These are phyloP conservation scores for Ramphastos sulfuratus DNA, from an alignment of 2,113 vertebrate species.

Conservation along the genomic window DNA sequence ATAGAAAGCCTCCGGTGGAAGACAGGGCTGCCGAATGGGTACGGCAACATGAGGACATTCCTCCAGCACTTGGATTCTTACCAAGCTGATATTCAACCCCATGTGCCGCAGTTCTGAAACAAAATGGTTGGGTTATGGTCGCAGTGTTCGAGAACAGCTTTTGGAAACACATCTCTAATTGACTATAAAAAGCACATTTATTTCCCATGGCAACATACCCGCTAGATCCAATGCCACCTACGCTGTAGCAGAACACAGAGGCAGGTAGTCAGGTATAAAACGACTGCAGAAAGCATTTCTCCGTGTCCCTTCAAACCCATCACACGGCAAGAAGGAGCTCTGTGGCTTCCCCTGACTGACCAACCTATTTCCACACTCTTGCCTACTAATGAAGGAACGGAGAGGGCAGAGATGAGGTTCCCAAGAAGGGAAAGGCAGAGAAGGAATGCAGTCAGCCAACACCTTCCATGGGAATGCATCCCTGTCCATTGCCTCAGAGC, in stretches of 20 bases:
- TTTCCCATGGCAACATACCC: background rate
- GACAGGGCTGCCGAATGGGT: slow-evolving; percentile 4
- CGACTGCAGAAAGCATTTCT: background rate
- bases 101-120: background rate
- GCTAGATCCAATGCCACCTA: background rate
- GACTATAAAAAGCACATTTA: background rate
- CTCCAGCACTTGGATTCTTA: background rate
- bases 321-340: background rate
- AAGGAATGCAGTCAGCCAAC: background rate
- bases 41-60: slow-evolving; percentile 56
- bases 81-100: background rate
- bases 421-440: background rate
- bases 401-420: background rate
- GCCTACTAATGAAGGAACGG: background rate
- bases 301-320: background rate
- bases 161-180: background rate
- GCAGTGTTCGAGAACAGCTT: background rate
- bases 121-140: background rate
- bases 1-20: slow-evolving; percentile 58
- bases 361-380: background rate
- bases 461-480: background rate
- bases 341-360: background rate
- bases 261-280: background rate
- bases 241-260: background rate
- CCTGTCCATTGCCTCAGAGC: background rate